These are phyloP conservation scores for Omphaloscelis lunosa DNA, from an alignment of 2,888 invertebrate genomes.

Conservation along the genomic window DNA sequence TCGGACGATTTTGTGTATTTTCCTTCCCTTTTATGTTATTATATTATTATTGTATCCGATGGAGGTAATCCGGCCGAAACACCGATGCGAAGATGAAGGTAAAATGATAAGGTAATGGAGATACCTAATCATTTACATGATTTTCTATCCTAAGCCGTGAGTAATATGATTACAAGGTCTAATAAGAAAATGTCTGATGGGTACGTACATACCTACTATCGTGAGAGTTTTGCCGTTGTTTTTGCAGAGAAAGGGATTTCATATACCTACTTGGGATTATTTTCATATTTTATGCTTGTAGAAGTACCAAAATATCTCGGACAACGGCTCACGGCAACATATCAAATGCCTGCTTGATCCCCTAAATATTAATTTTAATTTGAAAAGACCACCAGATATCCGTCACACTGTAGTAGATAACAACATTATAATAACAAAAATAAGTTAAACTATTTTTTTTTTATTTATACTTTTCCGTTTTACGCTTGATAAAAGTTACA, in stretches of 20 bases:
- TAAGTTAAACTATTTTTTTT: too few relatives aligned
- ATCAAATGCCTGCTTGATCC: background rate
- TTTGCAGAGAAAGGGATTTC: background rate
- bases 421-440: background rate
- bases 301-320: background rate
- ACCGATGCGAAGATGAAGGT: background rate
- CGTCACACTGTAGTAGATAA: background rate
- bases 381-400: too few relatives aligned
- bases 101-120: background rate
- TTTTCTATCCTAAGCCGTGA: background rate
- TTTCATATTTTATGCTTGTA: background rate
- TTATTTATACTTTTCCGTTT: too few relatives aligned
- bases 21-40: slow-evolving; percentile 1
- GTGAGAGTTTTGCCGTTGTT: background rate
- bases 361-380: background rate
- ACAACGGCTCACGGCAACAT: too few relatives aligned
- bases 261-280: background rate
- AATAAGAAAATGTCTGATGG: background rate
- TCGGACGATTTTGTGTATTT: too few relatives aligned
- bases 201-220: background rate
- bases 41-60: background rate
- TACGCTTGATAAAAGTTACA: too few relatives aligned
- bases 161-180: background rate
- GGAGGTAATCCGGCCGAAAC: background rate
- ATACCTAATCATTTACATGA: background rate